Percentiles rank a stretch among this genome's conserved stretches.
Conservation (phyloP, 2,888 invertebrate species). For the Lepidochitona cinerea region DNA sequence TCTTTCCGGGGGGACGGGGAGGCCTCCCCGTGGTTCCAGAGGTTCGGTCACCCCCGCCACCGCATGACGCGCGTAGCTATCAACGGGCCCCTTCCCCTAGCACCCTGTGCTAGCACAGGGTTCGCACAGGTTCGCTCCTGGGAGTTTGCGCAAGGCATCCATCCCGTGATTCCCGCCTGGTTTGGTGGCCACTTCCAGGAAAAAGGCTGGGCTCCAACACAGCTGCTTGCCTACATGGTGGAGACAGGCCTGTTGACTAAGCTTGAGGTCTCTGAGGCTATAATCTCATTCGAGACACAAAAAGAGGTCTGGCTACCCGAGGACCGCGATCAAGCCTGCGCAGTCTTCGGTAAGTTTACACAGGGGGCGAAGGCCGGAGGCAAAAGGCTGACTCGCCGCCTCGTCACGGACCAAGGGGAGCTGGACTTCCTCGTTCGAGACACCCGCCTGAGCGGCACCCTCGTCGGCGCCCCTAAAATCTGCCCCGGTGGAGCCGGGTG, state of each 20-base stretch:
- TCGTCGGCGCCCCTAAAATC: background rate
- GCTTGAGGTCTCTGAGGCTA: constrained; percentile 1
- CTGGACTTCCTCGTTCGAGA: background rate
- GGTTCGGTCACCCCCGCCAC: constrained; percentile 6
- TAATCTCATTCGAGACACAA: constrained; percentile 6
- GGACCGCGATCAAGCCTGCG: constrained; percentile 10
- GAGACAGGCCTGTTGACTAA: constrained; percentile 5
- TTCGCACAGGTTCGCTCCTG: background rate
- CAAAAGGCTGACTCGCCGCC: background rate
- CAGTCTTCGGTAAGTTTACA: constrained; percentile 15
- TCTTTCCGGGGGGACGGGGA: constrained; percentile 4
- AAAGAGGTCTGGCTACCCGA: constrained; percentile 6
- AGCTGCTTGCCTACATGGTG: constrained; percentile 5
- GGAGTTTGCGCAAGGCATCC: background rate
- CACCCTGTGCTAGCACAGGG: background rate
- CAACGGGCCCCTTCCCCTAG: constrained; percentile 6
- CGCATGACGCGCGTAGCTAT: constrained; percentile 9
- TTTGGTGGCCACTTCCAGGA: too few species aligned
- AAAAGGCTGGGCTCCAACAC: constrained; percentile 13
- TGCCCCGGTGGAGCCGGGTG: background rate
- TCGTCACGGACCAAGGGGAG: constrained; percentile 12
- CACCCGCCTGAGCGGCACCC: background rate
- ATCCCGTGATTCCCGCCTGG: constrained; percentile 10
- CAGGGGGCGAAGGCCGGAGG: too few species aligned
- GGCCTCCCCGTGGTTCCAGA: background rate